phyloP scores from a whole-genome alignment of 2,888 invertebrate genomes.

The Nasonia oneida region DNA sequence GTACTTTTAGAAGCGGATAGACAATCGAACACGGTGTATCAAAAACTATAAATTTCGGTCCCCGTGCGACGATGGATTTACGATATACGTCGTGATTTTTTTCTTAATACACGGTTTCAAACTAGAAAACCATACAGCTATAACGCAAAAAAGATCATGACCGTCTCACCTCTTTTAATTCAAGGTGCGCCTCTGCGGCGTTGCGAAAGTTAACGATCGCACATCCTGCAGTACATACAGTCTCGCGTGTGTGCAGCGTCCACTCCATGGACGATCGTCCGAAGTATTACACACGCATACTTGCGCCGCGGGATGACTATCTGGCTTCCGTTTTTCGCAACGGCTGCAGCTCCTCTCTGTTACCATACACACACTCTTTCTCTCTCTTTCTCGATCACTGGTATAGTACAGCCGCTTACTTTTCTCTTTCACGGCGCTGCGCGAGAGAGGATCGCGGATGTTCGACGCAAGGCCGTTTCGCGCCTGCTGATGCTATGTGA shows the following conservation, averaged over 20 bases:
- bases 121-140: too few species aligned
- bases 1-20: neutral
- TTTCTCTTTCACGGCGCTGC: neutral
- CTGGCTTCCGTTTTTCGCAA: slow-evolving; percentile 58
- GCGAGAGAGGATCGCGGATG: slow-evolving; percentile 16
- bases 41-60: neutral
- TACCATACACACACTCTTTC: neutral
- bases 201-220: slow-evolving; percentile 47
- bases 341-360: neutral
- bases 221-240: slow-evolving; percentile 14
- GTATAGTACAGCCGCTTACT: neutral
- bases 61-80: neutral
- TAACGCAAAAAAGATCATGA: neutral
- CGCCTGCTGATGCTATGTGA: neutral
- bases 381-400: neutral
- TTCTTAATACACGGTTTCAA: too few species aligned
- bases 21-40: neutral
- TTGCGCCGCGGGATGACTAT: slow-evolving; percentile 39
- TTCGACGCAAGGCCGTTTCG: neutral
- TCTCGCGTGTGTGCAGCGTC: neutral
- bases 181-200: neutral
- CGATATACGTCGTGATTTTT: neutral
- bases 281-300: slow-evolving; percentile 16
- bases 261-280: neutral
- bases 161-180: neutral